Base-by-base conservation (phyloP, 2,113 vertebrate species). In the Nibea albiflora region DNA sequence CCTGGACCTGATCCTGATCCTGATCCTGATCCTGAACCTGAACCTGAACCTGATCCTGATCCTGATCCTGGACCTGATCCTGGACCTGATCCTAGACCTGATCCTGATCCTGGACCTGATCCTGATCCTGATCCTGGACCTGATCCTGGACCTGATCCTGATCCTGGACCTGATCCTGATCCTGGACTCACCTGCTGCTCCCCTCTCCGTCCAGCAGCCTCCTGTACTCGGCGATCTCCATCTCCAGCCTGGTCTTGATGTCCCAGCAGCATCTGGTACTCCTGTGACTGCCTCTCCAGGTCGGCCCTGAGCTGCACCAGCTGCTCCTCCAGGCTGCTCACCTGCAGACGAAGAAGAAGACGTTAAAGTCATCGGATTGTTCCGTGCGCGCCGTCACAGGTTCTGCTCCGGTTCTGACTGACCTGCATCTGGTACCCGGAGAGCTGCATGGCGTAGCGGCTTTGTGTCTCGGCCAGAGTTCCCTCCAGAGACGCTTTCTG, bases 401-500 rank as follows among this genome's bases (percentile, higher is more conserved):
- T 39, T 39, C 35, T 39, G 35, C 35, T 39, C 35, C 35, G 54
- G 11, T 14, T 7, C 2, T 12, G 0, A 42, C 90, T 91, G 87
- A 97, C 96, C 89, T 96, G 94, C 19, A 1, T 56, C 95, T 98
- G 97, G 10, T 94, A 93, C 4, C 95, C 72, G 0, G 78, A 72
- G 49, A 98, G 90, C 85, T 93, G 93, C 52, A 61, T 76, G 49
- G 94, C 64, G 81, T 96, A 98, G 73, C 94, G 94, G 81, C 26
- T 92, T 26, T 96, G 94, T 0, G 95, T 97, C 31, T 98, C 97
- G 0, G 85, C 88, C 86, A 98, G 70, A 0, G 94, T 94, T 10
- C 76, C 84, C 82, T 98, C 97, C 88, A 98, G 76, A 1, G 96
- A 96, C 0, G 93, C 91, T 95, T 97, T 98, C 97, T 98, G 89